Conservation (phyloP, 2,797 vertebrate species). For the Tragopan temminckii region DNA sequence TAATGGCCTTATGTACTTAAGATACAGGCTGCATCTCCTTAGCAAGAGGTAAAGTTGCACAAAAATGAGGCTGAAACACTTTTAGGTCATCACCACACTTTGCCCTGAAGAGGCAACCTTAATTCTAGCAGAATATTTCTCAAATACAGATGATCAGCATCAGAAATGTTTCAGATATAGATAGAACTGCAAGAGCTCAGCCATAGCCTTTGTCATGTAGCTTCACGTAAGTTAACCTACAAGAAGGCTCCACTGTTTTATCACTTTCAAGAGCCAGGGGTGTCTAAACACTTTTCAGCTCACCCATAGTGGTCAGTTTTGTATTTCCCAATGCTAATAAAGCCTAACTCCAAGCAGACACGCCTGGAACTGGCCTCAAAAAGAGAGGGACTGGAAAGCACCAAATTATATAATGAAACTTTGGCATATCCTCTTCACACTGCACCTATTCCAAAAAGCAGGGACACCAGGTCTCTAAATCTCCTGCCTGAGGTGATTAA, state of each 20-base stretch:
- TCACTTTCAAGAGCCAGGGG: background rate
- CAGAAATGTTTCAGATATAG: background rate
- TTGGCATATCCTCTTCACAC: background rate
- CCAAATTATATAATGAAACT: background rate
- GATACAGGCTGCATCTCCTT: background rate
- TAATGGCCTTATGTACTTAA: fast-evolving
- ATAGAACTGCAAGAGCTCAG: background rate
- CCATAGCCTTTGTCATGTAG: background rate
- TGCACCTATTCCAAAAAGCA: background rate
- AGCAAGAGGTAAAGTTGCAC: background rate
- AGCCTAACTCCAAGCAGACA: background rate
- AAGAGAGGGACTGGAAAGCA: background rate
- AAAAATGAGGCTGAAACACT: background rate
- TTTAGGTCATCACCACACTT: background rate
- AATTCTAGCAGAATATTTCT: background rate
- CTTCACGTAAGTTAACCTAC: background rate
- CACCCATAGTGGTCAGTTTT: background rate
- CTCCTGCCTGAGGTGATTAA: conserved; percentile 22
- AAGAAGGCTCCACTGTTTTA: background rate
- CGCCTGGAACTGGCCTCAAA: background rate
- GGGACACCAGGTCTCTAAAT: background rate
- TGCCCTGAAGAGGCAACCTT: background rate
- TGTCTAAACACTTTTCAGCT: background rate
- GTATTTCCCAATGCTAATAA: background rate
- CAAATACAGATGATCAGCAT: background rate